Base-by-base conservation (phyloP, 2,797 vertebrate genomes). In the Protonibea diacanthus region DNA sequence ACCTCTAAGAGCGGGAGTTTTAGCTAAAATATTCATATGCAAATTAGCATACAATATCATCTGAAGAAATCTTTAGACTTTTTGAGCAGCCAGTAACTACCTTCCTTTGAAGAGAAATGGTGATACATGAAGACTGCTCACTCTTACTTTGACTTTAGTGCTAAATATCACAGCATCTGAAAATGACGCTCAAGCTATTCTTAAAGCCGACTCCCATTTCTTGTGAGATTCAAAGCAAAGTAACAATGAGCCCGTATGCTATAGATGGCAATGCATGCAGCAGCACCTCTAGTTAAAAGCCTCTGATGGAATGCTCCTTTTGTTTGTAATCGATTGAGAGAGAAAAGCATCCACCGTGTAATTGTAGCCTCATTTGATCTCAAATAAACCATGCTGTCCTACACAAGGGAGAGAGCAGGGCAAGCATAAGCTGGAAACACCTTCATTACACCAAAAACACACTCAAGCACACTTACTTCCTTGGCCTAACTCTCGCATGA, bases 301-400 rank as follows among this genome's bases (percentile, higher is more conserved):
- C 63, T 76, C 81, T 91, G 89, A 92, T 82, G 87, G 84, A 93
- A 94, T 78, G 78, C 49, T 88, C 79, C 81, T 82, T 89, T 91
- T 88, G 91, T 91, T 88, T 90, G 86, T 82, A 77, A 93, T 92
- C 86, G 90, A 91, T 89, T 70, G 71, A 61, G 81, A 86, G 81
- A 75, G 72, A 84, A 87, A 92, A 55, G 81, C 85, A 87, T 91
- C 85, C 85, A 87, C 73, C 29, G 74, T 91, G 86, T 92, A 93
- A 94, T 92, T 92, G 92, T 81, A 83, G 82, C 82, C 71, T 88
- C 83, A 90, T 91, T 92, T 91, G 87, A 93, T 91, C 79, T 89
- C 86, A 88, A 89, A 91, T 88, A 91, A 92, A 91, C 85, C 84
- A 69, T 82, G 80, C 80, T 82, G 84, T 86, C 80, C 80, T 74